Evolutionary conservation across 1,140 invertebrate genomes (phyloP).

Genomic region (Doryteuthis pealeii): DNA sequence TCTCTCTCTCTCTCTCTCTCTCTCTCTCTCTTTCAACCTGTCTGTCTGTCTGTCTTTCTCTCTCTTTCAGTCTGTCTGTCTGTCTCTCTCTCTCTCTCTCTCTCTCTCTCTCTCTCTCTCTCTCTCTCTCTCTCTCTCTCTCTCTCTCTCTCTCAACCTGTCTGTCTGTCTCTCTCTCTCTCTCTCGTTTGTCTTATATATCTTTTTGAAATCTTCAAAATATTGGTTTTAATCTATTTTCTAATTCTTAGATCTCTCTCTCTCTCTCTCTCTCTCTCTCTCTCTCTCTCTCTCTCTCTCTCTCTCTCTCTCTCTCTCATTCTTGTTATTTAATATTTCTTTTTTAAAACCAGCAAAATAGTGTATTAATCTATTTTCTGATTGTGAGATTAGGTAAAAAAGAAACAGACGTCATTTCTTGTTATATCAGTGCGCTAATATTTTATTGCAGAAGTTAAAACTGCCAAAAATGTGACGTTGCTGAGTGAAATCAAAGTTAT

Average conservation of each 20-base stretch:
- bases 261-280: background rate
- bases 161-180: background rate
- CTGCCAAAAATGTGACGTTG: no score
- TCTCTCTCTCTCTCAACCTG: background rate
- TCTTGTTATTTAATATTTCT: background rate
- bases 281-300: constrained; percentile 1
- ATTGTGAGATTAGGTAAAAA: no score
- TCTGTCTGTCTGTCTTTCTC: no score
- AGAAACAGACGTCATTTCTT: no score
- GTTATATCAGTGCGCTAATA: no score
- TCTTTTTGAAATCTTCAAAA: background rate
- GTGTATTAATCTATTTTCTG: no score
- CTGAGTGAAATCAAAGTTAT: no score
- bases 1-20: background rate
- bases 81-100: background rate
- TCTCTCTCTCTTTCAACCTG: background rate
- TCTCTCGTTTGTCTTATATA: background rate
- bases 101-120: background rate
- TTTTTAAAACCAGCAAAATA: no score
- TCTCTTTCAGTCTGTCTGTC: no score
- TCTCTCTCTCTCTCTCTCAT: background rate
- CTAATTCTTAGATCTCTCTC: no score
- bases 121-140: background rate
- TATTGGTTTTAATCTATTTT: background rate
- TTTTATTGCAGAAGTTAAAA: no score